A percentile compares a stretch with the other conserved stretches of the same genome.
Conservation (phyloP, 2,113 vertebrate genomes). For the Pseudorectes ferrugineus region DNA sequence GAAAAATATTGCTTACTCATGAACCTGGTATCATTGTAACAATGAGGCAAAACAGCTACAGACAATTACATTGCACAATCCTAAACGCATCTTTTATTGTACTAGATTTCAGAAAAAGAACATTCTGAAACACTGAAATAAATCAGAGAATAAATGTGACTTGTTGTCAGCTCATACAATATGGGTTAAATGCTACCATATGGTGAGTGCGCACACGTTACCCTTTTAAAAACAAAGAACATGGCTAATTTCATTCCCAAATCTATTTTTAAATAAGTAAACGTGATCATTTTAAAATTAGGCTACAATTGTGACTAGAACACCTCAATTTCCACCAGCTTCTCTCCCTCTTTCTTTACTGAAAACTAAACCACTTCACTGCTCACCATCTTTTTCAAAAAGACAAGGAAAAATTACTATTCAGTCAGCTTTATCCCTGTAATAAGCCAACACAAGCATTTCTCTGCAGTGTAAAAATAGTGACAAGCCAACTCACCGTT, state of each 20-base stretch:
- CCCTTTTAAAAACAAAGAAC: slow-evolving; percentile 57
- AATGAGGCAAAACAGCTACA: slow-evolving; percentile 1
- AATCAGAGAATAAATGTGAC: slow-evolving; percentile 54
- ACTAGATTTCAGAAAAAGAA: slow-evolving; percentile 44
- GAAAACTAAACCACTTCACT: slow-evolving; percentile 1
- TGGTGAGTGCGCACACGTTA: slow-evolving; percentile 23
- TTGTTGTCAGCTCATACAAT: slow-evolving; percentile 33
- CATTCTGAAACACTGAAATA: slow-evolving; percentile 56
- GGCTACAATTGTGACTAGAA: neutral
- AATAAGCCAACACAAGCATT: neutral
- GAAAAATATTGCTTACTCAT: neutral
- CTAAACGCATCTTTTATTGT: neutral
- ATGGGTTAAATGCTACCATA: slow-evolving; percentile 67
- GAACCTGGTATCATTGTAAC: neutral
- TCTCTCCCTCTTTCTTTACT: neutral
- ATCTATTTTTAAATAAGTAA: slow-evolving; percentile 18
- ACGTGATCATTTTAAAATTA: neutral
- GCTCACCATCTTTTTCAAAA: neutral
- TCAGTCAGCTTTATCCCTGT: slow-evolving; percentile 24
- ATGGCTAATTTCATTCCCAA: slow-evolving; percentile 26
- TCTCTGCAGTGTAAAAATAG: neutral
- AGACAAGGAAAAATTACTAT: slow-evolving; percentile 24
- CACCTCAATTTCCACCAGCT: neutral
- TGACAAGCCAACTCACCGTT: neutral
- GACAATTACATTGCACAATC: slow-evolving; percentile 11